These are phyloP conservation scores for Merluccius polli DNA, from an alignment of 2,797 vertebrate species.

Conservation along the genomic window DNA sequence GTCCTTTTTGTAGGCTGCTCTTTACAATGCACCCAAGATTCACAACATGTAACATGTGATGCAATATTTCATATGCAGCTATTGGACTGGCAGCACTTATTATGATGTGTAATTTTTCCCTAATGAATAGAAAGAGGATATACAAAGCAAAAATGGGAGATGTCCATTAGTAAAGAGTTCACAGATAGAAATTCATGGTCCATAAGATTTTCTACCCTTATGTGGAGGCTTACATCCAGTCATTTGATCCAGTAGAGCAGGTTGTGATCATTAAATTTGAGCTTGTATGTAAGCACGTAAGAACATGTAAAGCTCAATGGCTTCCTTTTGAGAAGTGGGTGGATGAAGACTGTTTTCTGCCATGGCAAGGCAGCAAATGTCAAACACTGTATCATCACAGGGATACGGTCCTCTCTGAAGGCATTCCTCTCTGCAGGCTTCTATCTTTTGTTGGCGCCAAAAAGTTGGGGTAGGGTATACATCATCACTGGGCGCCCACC, in stretches of 20 bases:
- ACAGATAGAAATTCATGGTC: too few relatives aligned
- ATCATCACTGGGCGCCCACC: conserved; percentile 29
- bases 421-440: conserved; percentile 28
- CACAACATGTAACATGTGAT: background rate
- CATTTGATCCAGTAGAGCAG: too few relatives aligned
- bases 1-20: conserved; percentile 10
- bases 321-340: conserved; percentile 31
- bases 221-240: too few relatives aligned
- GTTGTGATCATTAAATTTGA: conserved; percentile 9
- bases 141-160: too few relatives aligned
- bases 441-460: conserved; percentile 25
- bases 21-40: background rate
- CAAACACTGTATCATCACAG: conserved; percentile 31
- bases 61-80: too few relatives aligned
- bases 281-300: conserved; percentile 19
- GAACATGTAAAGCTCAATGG: conserved; percentile 33
- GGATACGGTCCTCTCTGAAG: conserved; percentile 29
- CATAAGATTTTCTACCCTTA: too few relatives aligned
- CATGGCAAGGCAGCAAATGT: conserved; percentile 33
- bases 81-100: too few relatives aligned
- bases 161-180: too few relatives aligned
- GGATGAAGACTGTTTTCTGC: conserved; percentile 31
- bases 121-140: too few relatives aligned
- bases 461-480: conserved; percentile 35
- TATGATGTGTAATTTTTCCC: too few relatives aligned